Percentiles rank a stretch among this genome's conserved stretches.
Evolutionary conservation across 2,113 vertebrate genomes (phyloP).

Genomic region (Phyllostomus discolor): DNA sequence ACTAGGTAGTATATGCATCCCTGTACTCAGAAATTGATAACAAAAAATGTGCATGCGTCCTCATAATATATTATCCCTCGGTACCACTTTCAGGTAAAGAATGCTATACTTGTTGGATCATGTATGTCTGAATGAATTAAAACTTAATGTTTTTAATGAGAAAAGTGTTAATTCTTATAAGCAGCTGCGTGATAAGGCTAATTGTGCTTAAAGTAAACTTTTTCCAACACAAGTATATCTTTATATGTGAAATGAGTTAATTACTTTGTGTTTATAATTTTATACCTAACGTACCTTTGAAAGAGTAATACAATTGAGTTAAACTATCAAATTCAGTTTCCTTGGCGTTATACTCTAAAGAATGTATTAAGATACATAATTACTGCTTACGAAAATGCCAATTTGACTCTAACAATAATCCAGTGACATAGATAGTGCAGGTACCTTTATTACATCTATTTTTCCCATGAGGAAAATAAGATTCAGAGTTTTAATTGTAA

Average conservation of each 20-base stretch:
- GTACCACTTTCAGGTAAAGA: not conserved
- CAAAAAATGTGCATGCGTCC: not conserved
- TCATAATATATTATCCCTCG: not conserved
- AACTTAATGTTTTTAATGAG: not conserved
- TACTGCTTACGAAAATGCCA: not conserved
- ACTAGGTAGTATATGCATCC: not conserved
- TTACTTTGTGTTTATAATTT: slow-evolving; percentile 11
- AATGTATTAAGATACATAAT: not conserved
- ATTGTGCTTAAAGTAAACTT: not conserved
- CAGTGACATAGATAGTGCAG: not conserved
- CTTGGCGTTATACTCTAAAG: not conserved
- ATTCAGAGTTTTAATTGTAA: slow-evolving; percentile 9
- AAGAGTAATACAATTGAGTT: not conserved
- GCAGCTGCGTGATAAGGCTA: not conserved
- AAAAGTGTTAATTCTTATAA: slow-evolving; percentile 27
- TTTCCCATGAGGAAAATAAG: not conserved
- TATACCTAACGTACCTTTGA: not conserved
- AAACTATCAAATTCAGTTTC: slow-evolving; percentile 9
- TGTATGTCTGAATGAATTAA: not conserved
- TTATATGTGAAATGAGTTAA: not conserved
- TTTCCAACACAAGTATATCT: not conserved
- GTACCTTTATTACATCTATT: not conserved
- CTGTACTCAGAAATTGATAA: not conserved
- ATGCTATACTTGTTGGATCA: not conserved
- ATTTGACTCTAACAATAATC: not conserved